Conservation (phyloP, 2,888 invertebrate genomes). For the Andrena hattorfiana region DNA sequence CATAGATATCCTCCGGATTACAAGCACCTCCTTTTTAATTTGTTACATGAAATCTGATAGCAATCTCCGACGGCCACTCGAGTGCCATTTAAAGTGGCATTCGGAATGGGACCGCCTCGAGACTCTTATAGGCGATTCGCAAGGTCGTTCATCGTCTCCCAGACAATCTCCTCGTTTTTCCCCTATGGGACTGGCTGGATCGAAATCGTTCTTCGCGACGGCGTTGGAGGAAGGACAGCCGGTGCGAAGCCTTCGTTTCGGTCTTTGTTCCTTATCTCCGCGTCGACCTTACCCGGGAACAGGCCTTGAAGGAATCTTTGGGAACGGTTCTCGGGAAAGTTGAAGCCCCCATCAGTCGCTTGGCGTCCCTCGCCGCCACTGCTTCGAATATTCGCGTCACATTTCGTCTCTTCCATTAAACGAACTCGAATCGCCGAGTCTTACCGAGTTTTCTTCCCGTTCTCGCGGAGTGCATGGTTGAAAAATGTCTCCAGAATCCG, state of each 20-base stretch:
- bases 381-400: slow-evolving; percentile 36
- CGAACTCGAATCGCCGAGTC: not conserved
- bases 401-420: not conserved
- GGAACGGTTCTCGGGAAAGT: slow-evolving; percentile 51
- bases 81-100: slow-evolving; percentile 10
- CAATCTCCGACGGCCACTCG: slow-evolving; percentile 8
- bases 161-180: slow-evolving; percentile 1
- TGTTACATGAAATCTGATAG: not conserved
- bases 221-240: slow-evolving; percentile 46
- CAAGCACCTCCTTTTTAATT: not conserved
- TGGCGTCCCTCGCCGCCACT: slow-evolving; percentile 32
- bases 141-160: slow-evolving; percentile 11
- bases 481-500: not conserved
- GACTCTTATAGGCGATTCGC: slow-evolving; percentile 7
- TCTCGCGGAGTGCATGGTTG: not conserved
- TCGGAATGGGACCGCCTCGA: not conserved
- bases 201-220: slow-evolving; percentile 12
- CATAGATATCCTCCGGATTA: not conserved
- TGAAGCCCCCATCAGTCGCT: slow-evolving; percentile 56
- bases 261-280: slow-evolving; percentile 54
- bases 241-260: slow-evolving; percentile 40
- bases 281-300: slow-evolving; percentile 29
- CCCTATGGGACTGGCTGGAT: not conserved
- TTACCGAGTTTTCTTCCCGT: not conserved
- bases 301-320: slow-evolving; percentile 52